Evolutionary conservation across 2,888 invertebrate genomes (phyloP), one percentile per base, ranked within the genome.

Genomic region (Cacoxenus indagator): DNA sequence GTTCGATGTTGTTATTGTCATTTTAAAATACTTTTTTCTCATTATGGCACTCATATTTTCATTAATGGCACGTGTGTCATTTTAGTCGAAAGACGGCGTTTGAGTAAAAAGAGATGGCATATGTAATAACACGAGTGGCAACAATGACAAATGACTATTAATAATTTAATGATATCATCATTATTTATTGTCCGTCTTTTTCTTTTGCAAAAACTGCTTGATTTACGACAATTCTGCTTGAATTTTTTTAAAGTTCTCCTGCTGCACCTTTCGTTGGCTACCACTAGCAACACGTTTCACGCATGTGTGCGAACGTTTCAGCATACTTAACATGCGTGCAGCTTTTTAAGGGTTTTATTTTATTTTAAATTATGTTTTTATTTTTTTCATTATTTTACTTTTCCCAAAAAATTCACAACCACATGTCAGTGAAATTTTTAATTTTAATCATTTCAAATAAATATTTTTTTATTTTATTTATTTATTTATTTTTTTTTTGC

Each of bases 141-240:
- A 27, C 59, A 17, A 61, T 70, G 82, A 82, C 83, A 82, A 82
- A 80, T 80, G 69, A 74, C 80, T 78, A 82, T 80, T 80, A 84
- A 81, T 81, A 82, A 78, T 73, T 81, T 78, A 77, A 81, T 78
- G 71, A 77, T 77, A 73, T 74, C 75, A 82, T 82, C 74, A 74
- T 78, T 81, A n/a, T n/a, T n/a, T n/a, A n/a, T n/a, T 81, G 78
- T 82, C 75, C 75, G 73, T 67, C 1, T 67, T 64, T 74, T 68
- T 17, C 51, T 54, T 59, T 64, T 61, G 43, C 62, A 45, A 43
- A 31, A 31, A 31, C 17, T 29, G 17, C n/a, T 17, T 59, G 59
- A 59, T 59, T 59, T 59, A 59, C 31, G 31, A 19, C 8, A 37
- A 59, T 14, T 54, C 22, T 24, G n/a, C n/a, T n/a, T n/a, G n/a